Conservation (phyloP, 2,888 invertebrate genomes). For the Epistrophe eligans region DNA sequence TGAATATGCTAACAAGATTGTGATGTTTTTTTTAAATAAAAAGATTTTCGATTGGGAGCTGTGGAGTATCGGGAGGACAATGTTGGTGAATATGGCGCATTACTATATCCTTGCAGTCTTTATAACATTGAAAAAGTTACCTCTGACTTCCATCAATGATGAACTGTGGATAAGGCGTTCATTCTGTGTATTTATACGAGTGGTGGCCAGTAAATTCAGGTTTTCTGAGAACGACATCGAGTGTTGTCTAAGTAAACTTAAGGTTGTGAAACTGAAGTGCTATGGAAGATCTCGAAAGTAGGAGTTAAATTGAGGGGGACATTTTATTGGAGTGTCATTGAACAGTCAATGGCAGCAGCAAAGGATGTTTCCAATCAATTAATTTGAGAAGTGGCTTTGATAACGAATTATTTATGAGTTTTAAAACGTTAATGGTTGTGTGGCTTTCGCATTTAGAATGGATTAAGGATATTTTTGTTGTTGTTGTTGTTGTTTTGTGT, state of each 20-base stretch:
- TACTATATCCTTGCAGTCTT: not conserved
- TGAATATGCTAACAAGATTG: conserved; percentile 26
- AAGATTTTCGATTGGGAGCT: not conserved
- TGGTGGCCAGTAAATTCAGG: conserved; percentile 33
- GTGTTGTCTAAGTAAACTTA: conserved; percentile 42
- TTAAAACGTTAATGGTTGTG: conserved; percentile 33
- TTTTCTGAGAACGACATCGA: conserved; percentile 45
- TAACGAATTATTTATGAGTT: conserved; percentile 45
- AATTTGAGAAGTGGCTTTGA: conserved; percentile 42
- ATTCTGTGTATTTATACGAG: conserved; percentile 10
- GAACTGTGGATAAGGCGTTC: not conserved
- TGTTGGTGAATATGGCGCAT: not conserved
- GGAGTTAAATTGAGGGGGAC: conserved; percentile 17
- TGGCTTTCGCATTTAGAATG: conserved; percentile 24
- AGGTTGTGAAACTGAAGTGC: conserved; percentile 9
- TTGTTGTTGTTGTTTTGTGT: not conserved
- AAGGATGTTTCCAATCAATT: conserved; percentile 54
- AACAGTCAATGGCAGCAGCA: conserved; percentile 41
- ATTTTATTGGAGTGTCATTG: conserved; percentile 36
- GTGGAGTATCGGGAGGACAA: not conserved
- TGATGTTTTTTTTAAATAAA: conserved; percentile 6
- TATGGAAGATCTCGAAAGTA: conserved; percentile 12
- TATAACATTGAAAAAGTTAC: not conserved
- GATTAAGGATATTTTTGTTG: not conserved
- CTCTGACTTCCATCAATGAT: conserved; percentile 6